These are phyloP conservation scores for Siniperca scherzeri DNA, from an alignment of 2,797 vertebrate genomes.

Conservation along the genomic window DNA sequence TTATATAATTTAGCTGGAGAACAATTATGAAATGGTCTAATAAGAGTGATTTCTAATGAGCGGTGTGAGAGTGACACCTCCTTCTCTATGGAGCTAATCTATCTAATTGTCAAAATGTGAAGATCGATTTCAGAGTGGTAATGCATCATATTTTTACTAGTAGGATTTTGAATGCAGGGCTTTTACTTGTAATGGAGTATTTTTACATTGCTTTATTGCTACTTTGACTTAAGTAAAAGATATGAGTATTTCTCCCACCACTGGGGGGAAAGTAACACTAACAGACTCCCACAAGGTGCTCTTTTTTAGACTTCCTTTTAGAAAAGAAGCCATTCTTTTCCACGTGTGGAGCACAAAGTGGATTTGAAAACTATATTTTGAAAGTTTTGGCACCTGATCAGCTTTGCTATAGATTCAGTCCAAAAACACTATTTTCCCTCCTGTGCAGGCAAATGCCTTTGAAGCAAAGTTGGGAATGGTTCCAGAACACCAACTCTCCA, in stretches of 20 bases:
- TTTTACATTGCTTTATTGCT: neutral
- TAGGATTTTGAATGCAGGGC: no score
- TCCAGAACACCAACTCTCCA: slow-evolving; percentile 78
- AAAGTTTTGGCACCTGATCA: slow-evolving; percentile 25
- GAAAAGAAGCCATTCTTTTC: slow-evolving; percentile 31
- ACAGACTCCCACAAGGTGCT: neutral
- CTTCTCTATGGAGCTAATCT: slow-evolving; percentile 51
- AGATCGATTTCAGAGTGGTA: slow-evolving; percentile 43
- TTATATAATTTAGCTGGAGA: slow-evolving; percentile 74
- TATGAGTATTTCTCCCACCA: neutral
- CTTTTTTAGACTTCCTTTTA: slow-evolving; percentile 4
- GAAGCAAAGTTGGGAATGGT: slow-evolving; percentile 72
- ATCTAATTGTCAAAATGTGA: slow-evolving; percentile 56
- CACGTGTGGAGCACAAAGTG: slow-evolving; percentile 21
- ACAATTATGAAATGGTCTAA: slow-evolving; percentile 74
- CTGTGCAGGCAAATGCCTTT: slow-evolving; percentile 59
- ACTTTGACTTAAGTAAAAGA: neutral
- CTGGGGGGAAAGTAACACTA: neutral
- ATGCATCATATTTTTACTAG: no score
- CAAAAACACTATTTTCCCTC: slow-evolving; percentile 53
- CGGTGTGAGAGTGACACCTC: slow-evolving; percentile 48
- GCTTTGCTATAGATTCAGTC: slow-evolving; percentile 42
- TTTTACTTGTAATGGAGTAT: neutral
- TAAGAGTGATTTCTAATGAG: slow-evolving; percentile 70
- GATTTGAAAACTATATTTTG: slow-evolving; percentile 40